Evolutionary conservation across 2,797 vertebrate genomes (phyloP).

Genomic region (Myotis myotis): DNA sequence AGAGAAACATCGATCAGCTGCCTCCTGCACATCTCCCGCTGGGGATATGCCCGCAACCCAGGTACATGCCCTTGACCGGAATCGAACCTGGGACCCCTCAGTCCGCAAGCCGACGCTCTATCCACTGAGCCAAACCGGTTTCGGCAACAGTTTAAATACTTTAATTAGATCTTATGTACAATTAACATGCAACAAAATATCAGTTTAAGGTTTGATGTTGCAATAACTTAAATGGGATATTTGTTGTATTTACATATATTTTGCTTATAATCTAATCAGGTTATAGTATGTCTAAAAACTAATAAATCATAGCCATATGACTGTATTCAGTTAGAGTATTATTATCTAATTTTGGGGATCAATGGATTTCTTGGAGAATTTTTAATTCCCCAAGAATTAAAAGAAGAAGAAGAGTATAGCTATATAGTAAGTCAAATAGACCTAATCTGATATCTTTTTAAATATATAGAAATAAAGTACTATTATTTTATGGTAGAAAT

Average conservation of each 20-base stretch:
- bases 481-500: neutral
- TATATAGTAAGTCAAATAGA: neutral
- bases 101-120: too few relatives aligned
- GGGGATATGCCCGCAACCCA: too few relatives aligned
- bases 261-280: neutral
- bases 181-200: neutral
- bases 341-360: neutral
- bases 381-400: conserved; percentile 22
- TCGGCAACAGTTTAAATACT: neutral
- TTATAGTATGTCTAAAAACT: neutral
- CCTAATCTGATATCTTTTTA: neutral
- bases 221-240: conserved; percentile 23
- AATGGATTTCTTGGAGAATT: neutral
- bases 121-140: too few relatives aligned
- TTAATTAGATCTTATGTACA: conserved; percentile 35
- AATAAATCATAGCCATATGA: conserved; percentile 5
- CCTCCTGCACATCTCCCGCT: too few relatives aligned
- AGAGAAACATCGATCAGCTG: too few relatives aligned
- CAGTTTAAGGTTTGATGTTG: conserved; percentile 5
- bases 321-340: neutral
- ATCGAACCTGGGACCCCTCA: too few relatives aligned
- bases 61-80: too few relatives aligned
- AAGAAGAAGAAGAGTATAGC: neutral
- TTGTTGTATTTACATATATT: conserved; percentile 1
- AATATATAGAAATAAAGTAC: neutral